Conservation (phyloP, 2,797 vertebrate genomes). For the Chelon labrosus region DNA sequence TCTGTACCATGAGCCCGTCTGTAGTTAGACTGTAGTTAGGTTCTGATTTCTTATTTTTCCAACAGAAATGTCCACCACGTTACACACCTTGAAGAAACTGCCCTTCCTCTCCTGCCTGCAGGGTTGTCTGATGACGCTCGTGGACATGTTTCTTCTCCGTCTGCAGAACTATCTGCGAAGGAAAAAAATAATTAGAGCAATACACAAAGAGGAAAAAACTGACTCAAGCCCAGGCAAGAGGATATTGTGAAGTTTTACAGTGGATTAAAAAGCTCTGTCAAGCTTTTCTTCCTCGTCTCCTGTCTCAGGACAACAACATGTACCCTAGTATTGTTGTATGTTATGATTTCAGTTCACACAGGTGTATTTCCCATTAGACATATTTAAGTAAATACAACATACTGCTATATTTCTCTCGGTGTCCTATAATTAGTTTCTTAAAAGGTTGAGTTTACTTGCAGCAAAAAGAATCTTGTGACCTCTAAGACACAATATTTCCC, state of each 20-base stretch:
- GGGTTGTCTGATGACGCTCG: constrained; percentile 79
- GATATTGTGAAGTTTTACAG: background rate
- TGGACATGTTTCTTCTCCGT: constrained; percentile 78
- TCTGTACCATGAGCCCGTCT: too few species aligned
- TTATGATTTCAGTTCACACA: too few species aligned
- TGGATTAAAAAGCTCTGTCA: background rate
- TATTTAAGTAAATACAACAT: too few species aligned
- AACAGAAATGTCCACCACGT: background rate
- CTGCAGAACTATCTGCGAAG: constrained; percentile 79
- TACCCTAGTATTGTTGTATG: too few species aligned
- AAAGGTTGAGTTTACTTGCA: too few species aligned
- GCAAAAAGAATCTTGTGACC: too few species aligned
- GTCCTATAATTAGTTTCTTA: too few species aligned
- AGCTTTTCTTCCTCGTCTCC: background rate
- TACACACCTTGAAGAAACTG: constrained; percentile 95
- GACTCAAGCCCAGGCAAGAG: background rate
- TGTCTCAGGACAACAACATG: too few species aligned
- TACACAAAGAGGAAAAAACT: background rate
- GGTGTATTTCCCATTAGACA: too few species aligned
- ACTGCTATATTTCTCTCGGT: too few species aligned
- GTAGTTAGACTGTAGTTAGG: too few species aligned
- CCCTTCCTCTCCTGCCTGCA: constrained; percentile 85
- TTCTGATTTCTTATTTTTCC: too few species aligned
- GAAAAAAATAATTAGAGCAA: constrained; percentile 66
- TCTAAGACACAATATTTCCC: background rate